A percentile compares a stretch with the other conserved stretches of the same genome.
phyloP scores from a whole-genome alignment of 2,113 vertebrate species.

The Myotis lucifugus region DNA sequence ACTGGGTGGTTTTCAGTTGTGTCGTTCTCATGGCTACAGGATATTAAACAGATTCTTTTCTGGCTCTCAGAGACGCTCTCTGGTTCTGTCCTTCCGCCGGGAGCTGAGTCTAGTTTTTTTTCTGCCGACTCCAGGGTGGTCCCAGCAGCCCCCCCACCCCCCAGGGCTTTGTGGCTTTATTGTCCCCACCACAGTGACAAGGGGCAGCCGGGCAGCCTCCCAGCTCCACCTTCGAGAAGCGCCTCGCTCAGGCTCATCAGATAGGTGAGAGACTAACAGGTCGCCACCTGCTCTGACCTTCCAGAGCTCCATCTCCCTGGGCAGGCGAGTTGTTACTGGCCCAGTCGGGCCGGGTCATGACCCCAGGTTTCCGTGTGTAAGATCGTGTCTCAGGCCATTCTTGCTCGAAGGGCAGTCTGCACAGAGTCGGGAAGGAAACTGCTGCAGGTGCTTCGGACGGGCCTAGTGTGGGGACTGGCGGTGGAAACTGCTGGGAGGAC shows the following conservation, averaged over 20 bases:
- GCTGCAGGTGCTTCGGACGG: background rate
- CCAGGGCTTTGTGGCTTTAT: accelerated
- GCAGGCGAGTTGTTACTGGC: background rate
- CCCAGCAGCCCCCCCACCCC: too few species aligned
- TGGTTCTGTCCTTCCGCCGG: background rate
- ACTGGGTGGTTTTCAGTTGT: background rate
- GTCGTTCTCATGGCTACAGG: background rate
- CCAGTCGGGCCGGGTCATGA: accelerated
- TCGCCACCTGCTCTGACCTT: background rate
- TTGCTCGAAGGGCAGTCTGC: background rate
- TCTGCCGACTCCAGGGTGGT: background rate
- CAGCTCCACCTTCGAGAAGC: background rate
- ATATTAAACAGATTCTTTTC: constrained; percentile 57
- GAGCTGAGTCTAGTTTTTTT: background rate
- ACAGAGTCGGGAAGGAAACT: background rate
- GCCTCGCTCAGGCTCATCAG: background rate
- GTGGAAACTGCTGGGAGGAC: background rate
- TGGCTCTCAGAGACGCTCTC: background rate
- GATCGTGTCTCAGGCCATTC: background rate
- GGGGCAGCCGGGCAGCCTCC: background rate
- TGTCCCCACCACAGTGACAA: accelerated
- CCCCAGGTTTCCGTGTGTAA: background rate
- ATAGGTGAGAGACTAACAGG: background rate
- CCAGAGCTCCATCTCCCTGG: background rate
- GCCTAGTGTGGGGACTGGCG: too few species aligned